Evolutionary conservation across 2,113 vertebrate species (phyloP).

Genomic region (Peromyscus maniculatus): DNA sequence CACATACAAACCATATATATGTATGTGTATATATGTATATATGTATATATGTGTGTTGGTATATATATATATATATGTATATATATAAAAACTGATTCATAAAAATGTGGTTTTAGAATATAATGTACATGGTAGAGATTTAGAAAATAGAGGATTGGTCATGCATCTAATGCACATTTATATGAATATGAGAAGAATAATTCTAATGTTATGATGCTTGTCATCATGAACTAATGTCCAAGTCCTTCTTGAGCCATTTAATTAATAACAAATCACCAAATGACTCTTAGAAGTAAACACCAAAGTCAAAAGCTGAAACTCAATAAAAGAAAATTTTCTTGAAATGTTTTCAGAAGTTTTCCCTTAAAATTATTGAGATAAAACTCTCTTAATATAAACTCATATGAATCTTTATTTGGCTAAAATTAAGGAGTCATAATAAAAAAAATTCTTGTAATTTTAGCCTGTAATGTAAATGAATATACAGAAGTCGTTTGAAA

Average conservation of each 20-base stretch:
- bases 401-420: not conserved
- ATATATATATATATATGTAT: not conserved
- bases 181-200: not conserved
- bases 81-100: not conserved
- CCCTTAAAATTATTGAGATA: not conserved
- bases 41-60: no score
- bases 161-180: not conserved
- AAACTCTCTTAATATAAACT: not conserved
- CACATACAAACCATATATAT: no score
- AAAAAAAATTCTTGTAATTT: not conserved
- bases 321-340: not conserved
- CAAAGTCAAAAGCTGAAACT: slow-evolving; percentile 21
- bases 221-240: not conserved
- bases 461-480: not conserved
- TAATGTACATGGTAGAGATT: not conserved
- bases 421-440: not conserved
- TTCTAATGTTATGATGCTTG: not conserved
- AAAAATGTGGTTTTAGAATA: not conserved
- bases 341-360: not conserved
- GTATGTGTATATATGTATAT: no score
- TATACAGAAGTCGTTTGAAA: not conserved
- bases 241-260: not conserved
- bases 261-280: not conserved
- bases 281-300: not conserved
- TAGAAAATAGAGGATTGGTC: not conserved